Conservation (phyloP, 2,797 vertebrate genomes). For the Echiichthys vipera region DNA sequence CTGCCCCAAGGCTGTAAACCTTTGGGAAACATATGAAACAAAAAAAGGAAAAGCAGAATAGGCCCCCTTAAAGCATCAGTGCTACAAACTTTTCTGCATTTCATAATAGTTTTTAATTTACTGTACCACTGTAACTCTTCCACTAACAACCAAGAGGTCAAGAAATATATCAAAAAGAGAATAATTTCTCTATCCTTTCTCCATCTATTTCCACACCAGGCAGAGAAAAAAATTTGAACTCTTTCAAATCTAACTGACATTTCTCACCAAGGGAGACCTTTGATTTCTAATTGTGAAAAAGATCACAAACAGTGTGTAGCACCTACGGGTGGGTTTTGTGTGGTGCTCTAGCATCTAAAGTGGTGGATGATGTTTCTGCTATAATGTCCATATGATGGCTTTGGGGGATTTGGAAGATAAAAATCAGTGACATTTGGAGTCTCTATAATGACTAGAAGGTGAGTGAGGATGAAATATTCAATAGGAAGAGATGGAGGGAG, state of each 20-base stretch:
- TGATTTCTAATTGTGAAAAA: constrained; percentile 82
- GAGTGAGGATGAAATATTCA: constrained; percentile 67
- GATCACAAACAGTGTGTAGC: constrained; percentile 67
- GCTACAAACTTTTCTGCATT: background rate
- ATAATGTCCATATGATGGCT: constrained; percentile 54
- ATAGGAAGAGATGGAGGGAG: constrained; percentile 24
- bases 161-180: constrained; percentile 61
- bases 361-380: constrained; percentile 36
- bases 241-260: constrained; percentile 68
- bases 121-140: background rate
- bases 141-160: constrained; percentile 27
- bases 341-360: constrained; percentile 47
- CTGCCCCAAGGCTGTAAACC: too few relatives aligned
- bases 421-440: constrained; percentile 82
- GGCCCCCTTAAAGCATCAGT: background rate
- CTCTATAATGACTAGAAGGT: constrained; percentile 64
- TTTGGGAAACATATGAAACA: too few relatives aligned
- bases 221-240: constrained; percentile 52
- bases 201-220: constrained; percentile 46
- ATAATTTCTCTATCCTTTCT: constrained; percentile 69
- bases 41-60: too few relatives aligned
- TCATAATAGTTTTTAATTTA: too few relatives aligned
- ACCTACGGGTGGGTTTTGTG: constrained; percentile 68
- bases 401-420: constrained; percentile 65
- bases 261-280: constrained; percentile 73